Percentiles rank a stretch among this genome's conserved stretches.
These are phyloP conservation scores for Asarcornis scutulata DNA, from an alignment of 2,113 vertebrate genomes.

Conservation along the genomic window DNA sequence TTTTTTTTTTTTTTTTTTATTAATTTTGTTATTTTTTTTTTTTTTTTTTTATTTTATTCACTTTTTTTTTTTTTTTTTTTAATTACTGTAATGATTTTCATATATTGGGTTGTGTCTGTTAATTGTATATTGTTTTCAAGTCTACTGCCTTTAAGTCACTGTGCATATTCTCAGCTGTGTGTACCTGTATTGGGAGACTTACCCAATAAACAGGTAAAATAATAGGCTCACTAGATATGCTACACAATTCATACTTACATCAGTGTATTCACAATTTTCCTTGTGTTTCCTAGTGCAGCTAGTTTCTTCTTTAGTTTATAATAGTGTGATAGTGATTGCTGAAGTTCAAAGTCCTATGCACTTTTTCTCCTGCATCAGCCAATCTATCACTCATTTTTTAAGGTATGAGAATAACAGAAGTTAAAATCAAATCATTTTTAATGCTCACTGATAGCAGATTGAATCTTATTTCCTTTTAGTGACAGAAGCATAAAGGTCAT, in stretches of 20 bases:
- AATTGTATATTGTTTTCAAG: background rate
- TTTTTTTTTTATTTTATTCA: background rate
- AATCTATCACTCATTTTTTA: background rate
- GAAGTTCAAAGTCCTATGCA: background rate
- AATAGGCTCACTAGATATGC: background rate
- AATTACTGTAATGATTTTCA: background rate
- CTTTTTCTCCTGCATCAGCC: background rate
- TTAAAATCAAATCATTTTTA: conserved; percentile 51
- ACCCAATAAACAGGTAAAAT: too few species aligned
- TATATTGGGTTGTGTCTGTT: background rate
- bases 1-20: background rate
- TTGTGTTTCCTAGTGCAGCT: background rate
- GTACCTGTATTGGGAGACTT: background rate
- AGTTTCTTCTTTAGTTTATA: background rate
- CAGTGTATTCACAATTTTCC: background rate
- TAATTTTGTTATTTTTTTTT: too few species aligned
- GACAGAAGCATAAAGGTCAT: background rate
- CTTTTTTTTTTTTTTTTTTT: background rate
- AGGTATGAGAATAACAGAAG: background rate
- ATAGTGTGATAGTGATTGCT: background rate
- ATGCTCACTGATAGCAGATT: background rate
- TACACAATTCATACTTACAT: background rate
- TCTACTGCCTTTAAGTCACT: background rate
- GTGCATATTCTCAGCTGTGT: background rate
- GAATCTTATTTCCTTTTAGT: background rate